Evolutionary conservation across 2,888 invertebrate genomes (phyloP), one percentile per base, ranked within the genome.

Genomic region (Chirona hameri): DNA sequence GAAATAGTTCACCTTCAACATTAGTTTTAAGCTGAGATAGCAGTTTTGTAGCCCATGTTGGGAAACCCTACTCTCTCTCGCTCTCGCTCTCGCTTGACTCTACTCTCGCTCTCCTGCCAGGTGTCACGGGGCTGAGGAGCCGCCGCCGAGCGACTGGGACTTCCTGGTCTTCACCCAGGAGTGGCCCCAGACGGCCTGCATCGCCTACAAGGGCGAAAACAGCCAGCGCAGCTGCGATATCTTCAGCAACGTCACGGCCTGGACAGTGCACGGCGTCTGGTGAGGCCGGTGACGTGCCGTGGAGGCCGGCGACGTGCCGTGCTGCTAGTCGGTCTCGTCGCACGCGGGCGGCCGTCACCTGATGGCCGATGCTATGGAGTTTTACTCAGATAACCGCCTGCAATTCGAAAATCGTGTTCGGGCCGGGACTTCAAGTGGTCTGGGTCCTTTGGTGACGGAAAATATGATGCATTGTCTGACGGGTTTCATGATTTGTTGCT

Each of bases 111-210:
- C 27, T 7, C 21, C 21, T 69, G 15, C 18, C 27, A 69, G 27
- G 1, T 27, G 65, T 10, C 65, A 21, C 24, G 15, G 4, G 0
- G 12, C 29, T 10, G 31, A 15, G 72, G 31, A 72, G 0, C 31
- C 15, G 18, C 27, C 3, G 39, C 7, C 18, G 0, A 39, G 12
- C 5, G 21, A 91, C 21, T 95, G 93, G 91, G 95, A 95, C 87
- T 88, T 93, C 79, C 86, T 95, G 14, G 91, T 95, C 84, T 95
- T 94, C 86, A 93, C 94, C 0, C 95, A 95, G 87, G 91, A 91
- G 86, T 95, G 95, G 95, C 94, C 95, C 0, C 89, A 90, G 72
- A 92, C 93, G 0, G 90, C 92, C 3, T 95, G 95, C 86, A 90
- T 90, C 76, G 89, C 91, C 84, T 95, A 94, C 94, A 90, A 91